Evolutionary conservation across 1,140 invertebrate genomes (phyloP).

Genomic region (Drosophila nasuta): DNA sequence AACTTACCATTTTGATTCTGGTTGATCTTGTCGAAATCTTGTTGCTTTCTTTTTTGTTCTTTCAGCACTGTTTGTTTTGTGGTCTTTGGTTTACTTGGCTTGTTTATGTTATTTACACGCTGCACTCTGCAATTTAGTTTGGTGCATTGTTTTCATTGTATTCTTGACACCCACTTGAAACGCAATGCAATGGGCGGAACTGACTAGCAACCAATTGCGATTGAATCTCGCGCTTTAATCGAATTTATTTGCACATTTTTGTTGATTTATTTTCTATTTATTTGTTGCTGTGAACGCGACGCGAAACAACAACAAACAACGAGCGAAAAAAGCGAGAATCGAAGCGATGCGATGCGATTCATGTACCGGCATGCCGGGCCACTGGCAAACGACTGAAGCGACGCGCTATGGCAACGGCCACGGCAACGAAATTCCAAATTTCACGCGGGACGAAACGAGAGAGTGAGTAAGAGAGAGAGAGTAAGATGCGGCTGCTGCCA

Average conservation of each 20-base stretch:
- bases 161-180: constrained; percentile 42
- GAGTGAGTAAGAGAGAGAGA: neutral
- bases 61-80: constrained; percentile 2
- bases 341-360: constrained; percentile 37
- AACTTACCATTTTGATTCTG: constrained; percentile 52
- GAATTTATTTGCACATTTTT: constrained; percentile 32
- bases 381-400: constrained; percentile 69
- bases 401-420: constrained; percentile 29
- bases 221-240: constrained; percentile 4
- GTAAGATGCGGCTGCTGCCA: constrained; percentile 11
- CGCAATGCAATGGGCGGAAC: constrained; percentile 24
- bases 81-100: constrained; percentile 12
- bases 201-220: constrained; percentile 24
- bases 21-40: neutral
- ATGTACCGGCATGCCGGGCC: constrained; percentile 74
- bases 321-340: neutral
- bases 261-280: constrained; percentile 21
- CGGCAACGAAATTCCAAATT: constrained; percentile 59
- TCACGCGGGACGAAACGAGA: constrained; percentile 51
- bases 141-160: constrained; percentile 26
- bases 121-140: constrained; percentile 19
- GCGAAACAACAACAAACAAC: constrained; percentile 37
- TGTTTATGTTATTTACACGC: constrained; percentile 10
- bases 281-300: constrained; percentile 39
- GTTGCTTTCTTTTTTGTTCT: constrained; percentile 1